Percentiles rank a stretch among this genome's conserved stretches.
These are phyloP conservation scores for Ptilodon capucinus DNA, from an alignment of 2,888 invertebrate species.

Conservation along the genomic window DNA sequence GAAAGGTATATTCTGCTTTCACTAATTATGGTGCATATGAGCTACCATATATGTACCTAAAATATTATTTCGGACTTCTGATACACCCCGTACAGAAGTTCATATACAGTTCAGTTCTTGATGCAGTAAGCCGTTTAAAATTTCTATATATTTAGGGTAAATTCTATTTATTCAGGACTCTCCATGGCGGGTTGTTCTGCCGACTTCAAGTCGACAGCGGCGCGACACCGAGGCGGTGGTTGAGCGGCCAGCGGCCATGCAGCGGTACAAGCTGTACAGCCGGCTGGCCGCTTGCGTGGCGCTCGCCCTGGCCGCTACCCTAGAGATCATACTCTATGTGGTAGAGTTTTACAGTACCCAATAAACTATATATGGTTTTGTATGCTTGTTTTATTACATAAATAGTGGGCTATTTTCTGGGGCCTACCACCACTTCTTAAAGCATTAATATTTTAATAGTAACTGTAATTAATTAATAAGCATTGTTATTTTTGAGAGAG, in stretches of 20 bases:
- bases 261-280: slow-evolving; percentile 1
- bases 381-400: not conserved
- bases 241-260: slow-evolving; percentile 8
- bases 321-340: slow-evolving; percentile 59
- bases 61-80: not conserved
- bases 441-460: no score
- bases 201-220: slow-evolving; percentile 35
- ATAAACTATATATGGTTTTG: not conserved
- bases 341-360: slow-evolving; percentile 40
- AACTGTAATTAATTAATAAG: no score
- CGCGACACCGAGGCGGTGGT: slow-evolving; percentile 31
- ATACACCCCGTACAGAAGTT: no score
- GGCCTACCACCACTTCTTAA: no score
- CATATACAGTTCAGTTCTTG: no score
- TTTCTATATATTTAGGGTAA: no score
- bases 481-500: no score
- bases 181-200: slow-evolving; percentile 51
- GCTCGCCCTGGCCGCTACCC: slow-evolving; percentile 48
- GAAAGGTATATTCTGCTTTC: no score
- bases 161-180: slow-evolving; percentile 42
- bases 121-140: no score
- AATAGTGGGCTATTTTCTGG: no score
- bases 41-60: no score
- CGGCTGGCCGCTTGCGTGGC: slow-evolving; percentile 16
- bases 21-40: no score